Base-by-base conservation (phyloP, 2,797 vertebrate species). In the Pipistrellus nathusii region DNA sequence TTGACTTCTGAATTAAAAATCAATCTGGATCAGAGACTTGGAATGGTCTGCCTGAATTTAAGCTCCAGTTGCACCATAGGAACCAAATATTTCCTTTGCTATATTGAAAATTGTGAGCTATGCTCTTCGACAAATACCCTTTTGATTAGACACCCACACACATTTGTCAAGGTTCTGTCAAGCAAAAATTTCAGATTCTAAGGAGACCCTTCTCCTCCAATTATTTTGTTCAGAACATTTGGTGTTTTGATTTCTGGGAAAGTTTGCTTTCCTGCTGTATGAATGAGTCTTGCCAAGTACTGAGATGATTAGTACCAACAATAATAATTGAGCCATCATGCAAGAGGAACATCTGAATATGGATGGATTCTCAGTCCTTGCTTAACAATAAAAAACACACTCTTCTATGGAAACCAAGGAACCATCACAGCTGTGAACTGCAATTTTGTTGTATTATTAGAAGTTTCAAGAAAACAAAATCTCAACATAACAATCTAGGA, bases 91-190 rank as follows among this genome's bases (percentile, higher is more conserved):
- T 97, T 96, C 93, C 55, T 94, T 86, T 78, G 20, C 92, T 94
- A 48, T 88, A 18, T 66, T 97, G 93, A 94, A 96, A 96, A 95
- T 89, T 93, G 68, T 94, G 62, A 95, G 95, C 68, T 94, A 57
- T 90, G 82, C 92, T 95, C 95, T 87, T 89, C 85, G 94, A 97
- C 94, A 96, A 96, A 96, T 94, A 95, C 94, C 76, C 89, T 89
- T 97, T 96, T 97, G 95, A 97, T 97, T 95, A 96, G 93, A 97
- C 96, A 95, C 96, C 96, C 93, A 97, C 96, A 95, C 94, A 96
- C 94, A 96, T 96, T 97, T 97, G 96, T 97, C 96, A 96, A 97
- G 94, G 90, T 95, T 96, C 83, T 97, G 94, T 97, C 93, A 97
- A 97, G 93, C 89, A 87, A 98, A 91, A 97, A 94, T 53, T 83